Percentiles rank a stretch among this genome's conserved stretches.
Conservation (phyloP, 2,113 vertebrate genomes). For the Manacus vitellinus region DNA sequence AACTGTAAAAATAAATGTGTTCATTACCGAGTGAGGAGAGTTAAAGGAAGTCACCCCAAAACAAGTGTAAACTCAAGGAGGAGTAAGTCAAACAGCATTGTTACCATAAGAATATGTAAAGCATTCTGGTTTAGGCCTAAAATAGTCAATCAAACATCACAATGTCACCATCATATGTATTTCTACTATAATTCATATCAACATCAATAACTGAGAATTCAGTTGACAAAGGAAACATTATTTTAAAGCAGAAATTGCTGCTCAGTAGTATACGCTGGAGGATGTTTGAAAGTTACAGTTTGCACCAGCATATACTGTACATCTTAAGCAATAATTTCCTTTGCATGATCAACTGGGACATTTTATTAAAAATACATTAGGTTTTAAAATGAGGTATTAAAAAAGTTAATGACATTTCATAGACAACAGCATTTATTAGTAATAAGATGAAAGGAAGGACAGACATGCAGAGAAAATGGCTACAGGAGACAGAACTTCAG, state of each 20-base stretch:
- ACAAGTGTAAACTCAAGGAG: neutral
- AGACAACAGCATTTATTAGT: neutral
- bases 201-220: neutral
- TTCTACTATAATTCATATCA: conserved; percentile 12
- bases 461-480: neutral
- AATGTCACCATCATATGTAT: neutral
- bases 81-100: neutral
- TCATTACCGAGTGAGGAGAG: neutral
- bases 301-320: neutral
- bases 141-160: neutral
- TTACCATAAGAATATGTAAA: neutral
- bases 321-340: neutral
- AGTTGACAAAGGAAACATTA: neutral
- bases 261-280: neutral
- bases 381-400: neutral
- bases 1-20: neutral
- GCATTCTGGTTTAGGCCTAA: neutral
- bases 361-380: conserved; percentile 22
- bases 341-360: neutral
- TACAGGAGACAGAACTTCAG: neutral
- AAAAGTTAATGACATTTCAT: neutral
- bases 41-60: neutral
- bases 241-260: neutral
- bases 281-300: neutral
- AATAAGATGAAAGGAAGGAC: neutral